Evolutionary conservation across 2,888 invertebrate species (phyloP), one percentile per base, ranked within the genome.

Genomic region (Callyntrura guangdongensis): DNA sequence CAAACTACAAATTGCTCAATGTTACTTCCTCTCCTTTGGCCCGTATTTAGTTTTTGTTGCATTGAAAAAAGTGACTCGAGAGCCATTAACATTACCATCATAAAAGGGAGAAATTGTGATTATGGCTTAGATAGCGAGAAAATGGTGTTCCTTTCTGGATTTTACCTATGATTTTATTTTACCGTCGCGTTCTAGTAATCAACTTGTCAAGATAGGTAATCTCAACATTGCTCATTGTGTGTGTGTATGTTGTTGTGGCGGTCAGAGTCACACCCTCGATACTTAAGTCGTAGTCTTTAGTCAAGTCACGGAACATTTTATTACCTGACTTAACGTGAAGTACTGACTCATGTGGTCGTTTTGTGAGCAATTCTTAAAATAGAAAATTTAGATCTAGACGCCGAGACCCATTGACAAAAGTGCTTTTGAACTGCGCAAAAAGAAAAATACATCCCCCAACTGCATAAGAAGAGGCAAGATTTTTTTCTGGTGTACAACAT

Each of bases 201-300:
- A 64, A 83, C 64, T 61, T 83, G 82, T 83, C 82, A 83, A 64
- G 64, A 36, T 81, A 74, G 11, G 25, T 9, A 20, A 83, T 83
- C 64, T 83, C n/a, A 82, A 64, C 20, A 64, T 11, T 64, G 17
- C 20, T 64, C 20, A 64, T 17, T 22, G n/a, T 11, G 49, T 49
- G 20, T 4, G 47, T 9, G 20, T 49, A 20, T 36, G 49, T 77
- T 36, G 14, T 12, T 77, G 27, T 69, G 9, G 20, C 36, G 45
- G 69, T 61, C 61, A 61, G 61, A 61, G 11, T 61, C 61, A 20
- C 20, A 20, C 36, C 36, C 36, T 17, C 17, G 56, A 14, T 56
- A 56, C 56, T 56, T 8, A n/a, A 17, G 17, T 17, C 56, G 17
- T 56, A 56, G 56, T 36, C 36, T 36, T 36, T 36, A 36, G 56